Conservation (phyloP, 1,140 invertebrate species). For the Nymphalis io region DNA sequence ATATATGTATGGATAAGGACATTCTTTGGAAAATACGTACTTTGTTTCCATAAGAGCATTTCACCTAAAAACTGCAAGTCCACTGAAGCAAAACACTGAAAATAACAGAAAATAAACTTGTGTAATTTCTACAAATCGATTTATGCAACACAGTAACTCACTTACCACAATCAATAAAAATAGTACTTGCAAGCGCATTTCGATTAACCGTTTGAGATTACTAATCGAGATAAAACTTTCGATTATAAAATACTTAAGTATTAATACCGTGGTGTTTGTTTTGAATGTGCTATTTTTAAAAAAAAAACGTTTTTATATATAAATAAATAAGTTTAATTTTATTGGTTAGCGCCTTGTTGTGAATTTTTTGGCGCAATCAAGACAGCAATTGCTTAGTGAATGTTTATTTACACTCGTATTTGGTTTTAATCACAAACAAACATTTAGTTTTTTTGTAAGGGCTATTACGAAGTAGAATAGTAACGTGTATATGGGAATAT, state of each 20-base stretch:
- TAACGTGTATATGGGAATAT: no score
- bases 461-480: no score
- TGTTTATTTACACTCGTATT: no score
- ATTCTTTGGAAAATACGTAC: constrained; percentile 16
- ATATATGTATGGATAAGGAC: neutral
- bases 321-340: neutral
- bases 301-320: neutral
- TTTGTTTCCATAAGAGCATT: constrained; percentile 32
- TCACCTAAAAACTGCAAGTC: constrained; percentile 5
- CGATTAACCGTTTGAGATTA: constrained; percentile 1
- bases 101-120: neutral
- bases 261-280: neutral
- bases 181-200: constrained; percentile 16
- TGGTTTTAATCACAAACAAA: no score
- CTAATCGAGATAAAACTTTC: constrained; percentile 15
- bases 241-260: neutral
- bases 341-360: no score
- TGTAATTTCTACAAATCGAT: neutral
- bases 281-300: neutral
- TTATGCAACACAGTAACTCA: neutral
- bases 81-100: constrained; percentile 12
- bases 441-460: no score
- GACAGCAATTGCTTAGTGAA: no score
- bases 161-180: constrained; percentile 19
- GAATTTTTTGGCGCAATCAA: no score